Conservation (phyloP, 2,888 invertebrate genomes). For the Scaptomyza caliginosa region DNA sequence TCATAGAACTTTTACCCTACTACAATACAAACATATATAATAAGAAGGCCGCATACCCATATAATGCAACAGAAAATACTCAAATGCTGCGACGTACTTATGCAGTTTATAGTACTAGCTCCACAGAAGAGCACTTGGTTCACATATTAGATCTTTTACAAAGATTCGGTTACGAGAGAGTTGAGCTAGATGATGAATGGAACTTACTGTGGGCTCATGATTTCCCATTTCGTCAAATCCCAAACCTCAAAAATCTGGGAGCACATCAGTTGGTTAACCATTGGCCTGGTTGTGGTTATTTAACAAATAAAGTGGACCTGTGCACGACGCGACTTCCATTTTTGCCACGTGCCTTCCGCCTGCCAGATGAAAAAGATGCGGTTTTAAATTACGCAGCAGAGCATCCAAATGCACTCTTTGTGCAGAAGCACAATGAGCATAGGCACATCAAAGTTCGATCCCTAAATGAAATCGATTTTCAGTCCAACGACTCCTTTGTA, state of each 20-base stretch:
- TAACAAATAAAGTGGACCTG: slow-evolving; percentile 96
- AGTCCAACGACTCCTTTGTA: slow-evolving; percentile 90
- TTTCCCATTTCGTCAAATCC: slow-evolving; percentile 89
- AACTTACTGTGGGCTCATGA: slow-evolving; percentile 97
- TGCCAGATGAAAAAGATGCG: slow-evolving; percentile 90
- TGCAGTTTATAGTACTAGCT: slow-evolving; percentile 86
- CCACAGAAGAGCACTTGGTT: slow-evolving; percentile 86
- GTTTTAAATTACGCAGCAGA: slow-evolving; percentile 88
- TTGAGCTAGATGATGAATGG: slow-evolving; percentile 88
- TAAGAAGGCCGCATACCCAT: slow-evolving; percentile 6
- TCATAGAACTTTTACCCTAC: slow-evolving; percentile 66
- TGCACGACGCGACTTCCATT: slow-evolving; percentile 91
- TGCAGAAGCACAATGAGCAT: slow-evolving; percentile 96
- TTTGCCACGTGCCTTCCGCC: slow-evolving; percentile 94
- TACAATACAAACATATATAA: slow-evolving; percentile 23
- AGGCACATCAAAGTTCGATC: slow-evolving; percentile 92
- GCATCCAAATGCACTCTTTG: slow-evolving; percentile 90
- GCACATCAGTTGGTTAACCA: slow-evolving; percentile 94
- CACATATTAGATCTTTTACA: slow-evolving; percentile 93
- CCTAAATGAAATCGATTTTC: slow-evolving; percentile 89
- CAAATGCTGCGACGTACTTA: slow-evolving; percentile 82
- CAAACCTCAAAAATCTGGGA: slow-evolving; percentile 86
- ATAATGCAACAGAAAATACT: slow-evolving; percentile 1
- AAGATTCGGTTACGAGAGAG: slow-evolving; percentile 89
- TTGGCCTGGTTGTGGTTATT: slow-evolving; percentile 96